Evolutionary conservation across 2,113 vertebrate species (phyloP).

Genomic region (Tragelaphus imberbis): DNA sequence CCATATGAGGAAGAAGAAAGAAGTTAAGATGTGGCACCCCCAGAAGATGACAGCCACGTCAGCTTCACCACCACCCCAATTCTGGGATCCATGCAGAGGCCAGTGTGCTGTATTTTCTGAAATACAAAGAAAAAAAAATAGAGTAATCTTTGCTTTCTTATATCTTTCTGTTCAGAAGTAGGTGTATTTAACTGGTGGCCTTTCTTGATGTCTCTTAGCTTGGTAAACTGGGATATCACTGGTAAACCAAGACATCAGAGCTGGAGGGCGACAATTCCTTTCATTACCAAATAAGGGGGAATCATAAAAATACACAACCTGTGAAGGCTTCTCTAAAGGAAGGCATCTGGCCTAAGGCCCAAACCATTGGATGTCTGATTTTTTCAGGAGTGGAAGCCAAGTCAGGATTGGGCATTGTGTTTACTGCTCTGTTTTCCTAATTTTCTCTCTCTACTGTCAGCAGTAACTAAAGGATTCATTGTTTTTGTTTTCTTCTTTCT

Average conservation of each 20-base stretch:
- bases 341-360: neutral
- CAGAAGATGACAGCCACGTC: neutral
- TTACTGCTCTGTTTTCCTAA: neutral
- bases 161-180: conserved; percentile 23
- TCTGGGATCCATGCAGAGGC: neutral
- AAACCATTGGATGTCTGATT: neutral
- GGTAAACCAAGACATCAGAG: neutral
- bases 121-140: neutral
- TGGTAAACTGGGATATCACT: neutral
- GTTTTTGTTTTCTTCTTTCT: conserved; percentile 10
- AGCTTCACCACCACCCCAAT: neutral
- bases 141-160: neutral
- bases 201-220: neutral
- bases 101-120: conserved; percentile 21
- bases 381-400: neutral
- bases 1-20: neutral
- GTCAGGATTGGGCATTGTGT: neutral
- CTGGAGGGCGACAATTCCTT: neutral
- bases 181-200: neutral
- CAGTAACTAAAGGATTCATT: neutral
- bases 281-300: neutral
- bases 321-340: neutral
- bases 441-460: neutral
- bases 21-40: neutral
- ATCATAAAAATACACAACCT: neutral